These are phyloP conservation scores for Escarpia spicata DNA, from an alignment of 2,888 invertebrate species.

Conservation along the genomic window DNA sequence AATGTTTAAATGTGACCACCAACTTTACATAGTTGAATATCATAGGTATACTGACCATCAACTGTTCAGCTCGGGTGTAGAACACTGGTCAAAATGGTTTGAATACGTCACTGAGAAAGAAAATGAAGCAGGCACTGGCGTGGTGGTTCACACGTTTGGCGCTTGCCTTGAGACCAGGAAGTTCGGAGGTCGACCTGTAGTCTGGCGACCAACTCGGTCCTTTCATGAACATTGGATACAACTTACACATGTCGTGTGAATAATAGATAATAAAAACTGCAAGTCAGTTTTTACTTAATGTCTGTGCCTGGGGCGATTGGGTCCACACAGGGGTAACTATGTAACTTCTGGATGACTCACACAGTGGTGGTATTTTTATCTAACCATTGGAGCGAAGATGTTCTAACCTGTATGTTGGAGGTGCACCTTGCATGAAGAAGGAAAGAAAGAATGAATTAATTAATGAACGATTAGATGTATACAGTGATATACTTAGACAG, in stretches of 20 bases:
- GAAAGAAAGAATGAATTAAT: too few species aligned
- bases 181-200: not conserved
- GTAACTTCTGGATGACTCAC: not conserved
- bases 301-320: not conserved
- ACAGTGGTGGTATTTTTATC: not conserved
- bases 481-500: too few species aligned
- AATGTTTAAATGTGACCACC: too few species aligned
- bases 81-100: too few species aligned
- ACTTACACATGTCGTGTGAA: not conserved
- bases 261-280: not conserved
- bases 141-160: not conserved
- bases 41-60: too few species aligned
- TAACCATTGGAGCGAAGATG: not conserved
- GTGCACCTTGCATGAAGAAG: too few species aligned
- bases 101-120: too few species aligned
- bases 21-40: too few species aligned
- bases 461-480: too few species aligned
- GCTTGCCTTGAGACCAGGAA: not conserved
- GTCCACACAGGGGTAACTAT: not conserved
- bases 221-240: not conserved
- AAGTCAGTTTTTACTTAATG: not conserved
- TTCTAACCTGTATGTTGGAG: not conserved
- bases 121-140: too few species aligned
- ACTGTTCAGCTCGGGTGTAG: too few species aligned
- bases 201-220: not conserved